A percentile compares a stretch with the other conserved stretches of the same genome.
phyloP scores from a whole-genome alignment of 2,797 vertebrate genomes.

The Protosalanx chinensis region DNA sequence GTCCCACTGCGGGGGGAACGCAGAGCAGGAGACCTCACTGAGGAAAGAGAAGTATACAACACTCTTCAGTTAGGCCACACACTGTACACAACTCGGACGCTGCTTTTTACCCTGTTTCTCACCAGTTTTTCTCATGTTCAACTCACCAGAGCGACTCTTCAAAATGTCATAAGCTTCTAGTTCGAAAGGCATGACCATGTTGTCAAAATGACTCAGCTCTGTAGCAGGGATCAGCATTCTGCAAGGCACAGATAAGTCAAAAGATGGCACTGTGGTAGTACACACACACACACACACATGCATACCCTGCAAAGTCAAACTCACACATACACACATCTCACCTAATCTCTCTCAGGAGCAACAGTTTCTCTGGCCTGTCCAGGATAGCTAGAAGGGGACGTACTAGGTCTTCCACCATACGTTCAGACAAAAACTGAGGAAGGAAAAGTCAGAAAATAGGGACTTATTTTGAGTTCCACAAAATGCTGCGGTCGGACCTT shows the following conservation, averaged over 20 bases:
- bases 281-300: neutral
- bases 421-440: conserved; percentile 75
- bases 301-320: neutral
- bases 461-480: no score
- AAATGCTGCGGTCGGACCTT: no score
- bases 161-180: conserved; percentile 89
- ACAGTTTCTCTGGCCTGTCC: conserved; percentile 87
- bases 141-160: conserved; percentile 84
- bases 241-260: neutral
- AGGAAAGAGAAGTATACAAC: no score
- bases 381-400: conserved; percentile 84
- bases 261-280: no score
- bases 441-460: neutral
- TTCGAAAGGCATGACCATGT: conserved; percentile 81
- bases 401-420: conserved; percentile 81
- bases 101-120: neutral
- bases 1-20: conserved; percentile 77
- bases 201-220: conserved; percentile 83
- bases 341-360: conserved; percentile 89
- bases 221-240: conserved; percentile 78
- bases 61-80: no score
- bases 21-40: conserved; percentile 79
- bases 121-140: neutral
- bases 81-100: no score
- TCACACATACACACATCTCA: conserved; percentile 31